These are phyloP conservation scores for Danio aesculapii DNA, from an alignment of 2,797 vertebrate genomes.

Conservation along the genomic window DNA sequence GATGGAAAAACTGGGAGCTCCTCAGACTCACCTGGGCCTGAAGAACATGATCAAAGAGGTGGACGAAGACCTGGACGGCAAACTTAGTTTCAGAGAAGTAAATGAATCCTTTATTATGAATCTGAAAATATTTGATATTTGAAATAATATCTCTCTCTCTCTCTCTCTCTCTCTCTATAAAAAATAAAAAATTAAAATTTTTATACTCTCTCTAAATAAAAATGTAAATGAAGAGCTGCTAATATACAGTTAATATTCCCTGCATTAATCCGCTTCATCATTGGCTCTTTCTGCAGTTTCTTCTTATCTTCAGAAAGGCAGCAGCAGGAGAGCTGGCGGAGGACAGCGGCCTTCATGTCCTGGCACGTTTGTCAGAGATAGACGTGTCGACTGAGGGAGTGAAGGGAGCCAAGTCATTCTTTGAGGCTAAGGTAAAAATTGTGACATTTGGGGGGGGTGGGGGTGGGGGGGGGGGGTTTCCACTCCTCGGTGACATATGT, in stretches of 20 bases:
- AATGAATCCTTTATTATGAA: neutral
- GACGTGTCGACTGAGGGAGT: conserved; percentile 94
- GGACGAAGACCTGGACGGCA: conserved; percentile 93
- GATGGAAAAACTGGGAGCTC: conserved; percentile 96
- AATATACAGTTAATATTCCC: neutral
- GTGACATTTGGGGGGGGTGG: no score
- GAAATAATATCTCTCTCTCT: no score
- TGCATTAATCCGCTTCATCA: neutral
- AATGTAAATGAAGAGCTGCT: neutral
- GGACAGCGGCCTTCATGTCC: conserved; percentile 88
- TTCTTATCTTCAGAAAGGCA: conserved; percentile 94
- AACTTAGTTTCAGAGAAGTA: conserved; percentile 95
- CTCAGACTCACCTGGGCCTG: conserved; percentile 92
- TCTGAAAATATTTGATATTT: neutral
- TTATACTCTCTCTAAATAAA: no score
- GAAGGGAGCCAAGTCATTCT: conserved; percentile 94
- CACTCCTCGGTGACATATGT: neutral
- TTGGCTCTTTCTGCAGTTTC: conserved; percentile 79
- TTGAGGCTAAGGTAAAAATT: conserved; percentile 91
- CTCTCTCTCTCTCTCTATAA: no score
- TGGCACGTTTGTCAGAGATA: conserved; percentile 92
- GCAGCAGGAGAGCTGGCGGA: conserved; percentile 91
- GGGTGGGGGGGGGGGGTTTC: no score
- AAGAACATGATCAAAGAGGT: conserved; percentile 99
- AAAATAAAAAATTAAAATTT: no score